phyloP scores from a whole-genome alignment of 2,888 invertebrate species.

The Diaprepes abbreviatus region DNA sequence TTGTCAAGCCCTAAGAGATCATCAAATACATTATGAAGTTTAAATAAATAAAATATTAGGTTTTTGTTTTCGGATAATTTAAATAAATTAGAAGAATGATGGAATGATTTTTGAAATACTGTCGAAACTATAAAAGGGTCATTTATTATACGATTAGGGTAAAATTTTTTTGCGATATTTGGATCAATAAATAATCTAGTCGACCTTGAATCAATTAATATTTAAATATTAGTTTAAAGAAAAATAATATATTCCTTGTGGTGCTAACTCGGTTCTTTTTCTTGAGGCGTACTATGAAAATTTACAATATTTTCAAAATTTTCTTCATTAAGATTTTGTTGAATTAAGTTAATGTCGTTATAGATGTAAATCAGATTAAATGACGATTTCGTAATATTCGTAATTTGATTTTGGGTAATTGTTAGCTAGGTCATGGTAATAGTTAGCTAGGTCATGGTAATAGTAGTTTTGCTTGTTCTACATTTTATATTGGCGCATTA shows the following conservation, averaged over 20 bases:
- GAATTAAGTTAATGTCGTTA: too few species aligned
- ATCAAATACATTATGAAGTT: slow-evolving; percentile 20
- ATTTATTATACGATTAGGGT: not conserved
- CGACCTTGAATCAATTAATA: slow-evolving; percentile 12
- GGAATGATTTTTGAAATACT: slow-evolving; percentile 4
- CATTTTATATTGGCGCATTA: too few species aligned
- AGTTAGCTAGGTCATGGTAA: not conserved
- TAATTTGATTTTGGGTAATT: too few species aligned
- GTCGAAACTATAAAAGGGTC: slow-evolving; percentile 24
- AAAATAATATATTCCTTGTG: not conserved
- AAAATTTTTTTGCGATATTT: not conserved
- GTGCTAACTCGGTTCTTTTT: not conserved
- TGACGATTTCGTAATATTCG: too few species aligned
- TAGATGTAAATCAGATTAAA: too few species aligned
- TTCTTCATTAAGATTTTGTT: too few species aligned
- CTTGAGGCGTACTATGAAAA: not conserved
- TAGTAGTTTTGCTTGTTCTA: too few species aligned
- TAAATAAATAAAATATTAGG: slow-evolving; percentile 22
- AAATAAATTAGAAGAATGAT: slow-evolving; percentile 12
- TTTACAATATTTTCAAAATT: too few species aligned
- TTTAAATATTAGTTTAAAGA: slow-evolving; percentile 19
- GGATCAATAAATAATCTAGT: not conserved
- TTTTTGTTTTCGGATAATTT: slow-evolving; percentile 13
- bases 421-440: not conserved
- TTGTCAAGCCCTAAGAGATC: slow-evolving; percentile 20